Conservation (phyloP, 2,888 invertebrate genomes). For the Lymantria dispar region DNA sequence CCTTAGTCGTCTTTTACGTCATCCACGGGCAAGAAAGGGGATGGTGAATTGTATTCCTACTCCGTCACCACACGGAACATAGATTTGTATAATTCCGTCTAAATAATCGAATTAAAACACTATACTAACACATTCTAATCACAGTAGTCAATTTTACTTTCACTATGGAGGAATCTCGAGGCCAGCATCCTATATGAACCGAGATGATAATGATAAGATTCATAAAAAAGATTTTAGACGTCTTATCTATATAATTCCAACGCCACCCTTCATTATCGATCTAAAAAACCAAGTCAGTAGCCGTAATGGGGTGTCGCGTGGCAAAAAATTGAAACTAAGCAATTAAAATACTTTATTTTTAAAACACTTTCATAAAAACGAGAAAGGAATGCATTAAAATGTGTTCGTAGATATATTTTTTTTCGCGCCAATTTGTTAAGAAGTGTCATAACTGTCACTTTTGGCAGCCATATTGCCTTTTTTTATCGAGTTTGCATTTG, state of each 20-base stretch:
- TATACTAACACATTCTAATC: no score
- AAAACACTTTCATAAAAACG: conserved; percentile 22
- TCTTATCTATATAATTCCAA: conserved; percentile 8
- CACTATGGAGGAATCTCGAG: no score
- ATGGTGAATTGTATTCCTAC: no score
- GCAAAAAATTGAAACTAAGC: conserved; percentile 22
- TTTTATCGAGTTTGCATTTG: background rate
- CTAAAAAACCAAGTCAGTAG: conserved; percentile 28
- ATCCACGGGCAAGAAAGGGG: no score
- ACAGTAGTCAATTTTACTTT: no score
- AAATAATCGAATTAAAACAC: no score
- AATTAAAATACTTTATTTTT: conserved; percentile 27
- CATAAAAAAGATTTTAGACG: no score
- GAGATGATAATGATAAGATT: no score
- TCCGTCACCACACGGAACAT: no score
- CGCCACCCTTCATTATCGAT: conserved; percentile 20
- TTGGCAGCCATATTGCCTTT: background rate
- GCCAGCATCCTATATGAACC: no score
- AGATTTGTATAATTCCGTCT: no score
- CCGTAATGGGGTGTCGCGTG: conserved; percentile 33
- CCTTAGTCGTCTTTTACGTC: no score
- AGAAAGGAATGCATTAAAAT: conserved; percentile 26
- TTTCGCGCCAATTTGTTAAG: conserved; percentile 41
- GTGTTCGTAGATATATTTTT: conserved; percentile 25
- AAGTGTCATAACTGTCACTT: conserved; percentile 23